These are phyloP conservation scores for Ceyx margarethae DNA, from an alignment of 2,113 vertebrate species.

Conservation along the genomic window DNA sequence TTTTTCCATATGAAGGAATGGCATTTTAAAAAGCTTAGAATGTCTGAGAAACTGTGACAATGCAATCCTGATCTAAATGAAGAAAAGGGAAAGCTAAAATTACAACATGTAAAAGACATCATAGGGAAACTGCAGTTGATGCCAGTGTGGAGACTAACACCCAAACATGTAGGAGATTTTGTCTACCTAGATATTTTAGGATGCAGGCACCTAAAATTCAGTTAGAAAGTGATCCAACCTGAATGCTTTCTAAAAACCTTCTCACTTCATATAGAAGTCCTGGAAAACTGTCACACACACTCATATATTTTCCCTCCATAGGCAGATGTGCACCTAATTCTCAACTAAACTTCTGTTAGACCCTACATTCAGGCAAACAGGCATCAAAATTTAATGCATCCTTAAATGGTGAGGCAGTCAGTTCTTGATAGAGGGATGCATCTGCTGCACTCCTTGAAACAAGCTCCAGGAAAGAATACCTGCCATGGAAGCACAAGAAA, in stretches of 20 bases:
- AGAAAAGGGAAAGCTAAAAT: background rate
- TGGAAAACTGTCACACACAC: background rate
- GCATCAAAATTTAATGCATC: background rate
- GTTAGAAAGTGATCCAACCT: background rate
- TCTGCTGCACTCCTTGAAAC: background rate
- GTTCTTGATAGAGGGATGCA: background rate
- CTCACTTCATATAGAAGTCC: background rate
- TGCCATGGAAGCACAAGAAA: background rate
- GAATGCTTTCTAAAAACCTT: background rate
- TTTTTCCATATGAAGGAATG: background rate
- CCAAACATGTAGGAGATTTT: background rate
- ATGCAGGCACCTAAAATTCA: background rate
- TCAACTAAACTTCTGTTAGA: background rate
- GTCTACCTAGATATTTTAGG: background rate
- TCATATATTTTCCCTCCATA: background rate
- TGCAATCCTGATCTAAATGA: background rate
- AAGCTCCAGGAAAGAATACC: background rate
- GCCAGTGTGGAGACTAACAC: background rate
- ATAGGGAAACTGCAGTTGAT: background rate
- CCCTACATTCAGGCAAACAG: background rate
- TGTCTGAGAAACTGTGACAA: background rate
- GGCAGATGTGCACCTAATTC: background rate
- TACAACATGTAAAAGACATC: background rate
- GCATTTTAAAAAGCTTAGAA: background rate
- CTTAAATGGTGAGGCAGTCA: background rate